These are phyloP conservation scores for Lasioglossum pauxillum DNA, from an alignment of 2,888 invertebrate species.

Conservation along the genomic window DNA sequence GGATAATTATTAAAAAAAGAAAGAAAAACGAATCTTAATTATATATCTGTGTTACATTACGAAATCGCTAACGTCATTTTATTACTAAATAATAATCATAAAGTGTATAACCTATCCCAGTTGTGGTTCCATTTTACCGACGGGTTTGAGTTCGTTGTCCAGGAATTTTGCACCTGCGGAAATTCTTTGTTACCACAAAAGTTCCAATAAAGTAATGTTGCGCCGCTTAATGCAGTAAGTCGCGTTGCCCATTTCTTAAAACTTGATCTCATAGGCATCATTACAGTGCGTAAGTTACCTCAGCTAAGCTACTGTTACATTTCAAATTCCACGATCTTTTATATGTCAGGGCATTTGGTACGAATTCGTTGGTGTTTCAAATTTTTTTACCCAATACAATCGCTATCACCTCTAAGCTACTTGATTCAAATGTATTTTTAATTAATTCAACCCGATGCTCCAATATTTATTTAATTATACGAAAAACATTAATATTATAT, in stretches of 20 bases:
- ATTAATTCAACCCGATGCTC: not conserved
- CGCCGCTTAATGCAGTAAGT: conserved; percentile 89
- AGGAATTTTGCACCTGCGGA: conserved; percentile 87
- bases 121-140: conserved; percentile 93
- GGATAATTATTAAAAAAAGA: not conserved
- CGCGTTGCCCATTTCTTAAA: conserved; percentile 87
- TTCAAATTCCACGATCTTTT: conserved; percentile 16
- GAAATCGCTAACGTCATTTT: not conserved
- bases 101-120: conserved; percentile 91
- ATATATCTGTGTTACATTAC: not conserved
- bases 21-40: conserved; percentile 11
- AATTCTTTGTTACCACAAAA: conserved; percentile 83
- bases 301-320: conserved; percentile 3
- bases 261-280: conserved; percentile 75
- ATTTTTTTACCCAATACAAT: not conserved
- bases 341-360: not conserved
- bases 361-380: not conserved
- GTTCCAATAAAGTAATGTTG: conserved; percentile 87
- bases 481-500: not conserved
- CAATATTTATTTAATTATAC: not conserved
- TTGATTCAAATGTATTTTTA: not conserved
- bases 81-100: conserved; percentile 15
- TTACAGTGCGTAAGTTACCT: conserved; percentile 20
- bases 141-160: conserved; percentile 89
- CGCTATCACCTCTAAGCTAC: not conserved